These are phyloP conservation scores for Glossosoma conforme DNA, from an alignment of 1,140 invertebrate species.

Conservation along the genomic window DNA sequence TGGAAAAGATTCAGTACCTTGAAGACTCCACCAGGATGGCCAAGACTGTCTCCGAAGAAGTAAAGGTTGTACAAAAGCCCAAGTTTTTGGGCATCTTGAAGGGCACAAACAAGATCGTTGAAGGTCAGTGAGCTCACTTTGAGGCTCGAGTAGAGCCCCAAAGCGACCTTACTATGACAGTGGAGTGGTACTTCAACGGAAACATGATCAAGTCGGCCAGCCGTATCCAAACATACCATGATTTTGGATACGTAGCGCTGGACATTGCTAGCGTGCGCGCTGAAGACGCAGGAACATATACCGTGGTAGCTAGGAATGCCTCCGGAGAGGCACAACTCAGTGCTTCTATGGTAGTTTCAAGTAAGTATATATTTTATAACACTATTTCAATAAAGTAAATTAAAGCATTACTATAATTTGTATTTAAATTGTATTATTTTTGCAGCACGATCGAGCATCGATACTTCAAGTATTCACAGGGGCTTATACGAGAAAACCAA, in stretches of 20 bases:
- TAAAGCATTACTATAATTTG: too few relatives aligned
- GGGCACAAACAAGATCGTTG: conserved; percentile 89
- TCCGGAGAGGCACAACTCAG: conserved; percentile 78
- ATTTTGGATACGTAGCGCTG: conserved; percentile 92
- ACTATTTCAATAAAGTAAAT: not conserved
- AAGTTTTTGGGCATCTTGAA: conserved; percentile 82
- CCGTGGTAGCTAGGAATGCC: conserved; percentile 83
- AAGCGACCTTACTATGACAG: conserved; percentile 79
- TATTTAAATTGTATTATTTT: conserved; percentile 25
- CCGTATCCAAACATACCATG: conserved; percentile 86
- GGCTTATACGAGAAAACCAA: conserved; percentile 82
- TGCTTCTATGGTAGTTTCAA: conserved; percentile 81
- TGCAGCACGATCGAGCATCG: conserved; percentile 76
- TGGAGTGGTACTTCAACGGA: conserved; percentile 91
- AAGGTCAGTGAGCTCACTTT: conserved; percentile 94
- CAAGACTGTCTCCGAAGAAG: conserved; percentile 65
- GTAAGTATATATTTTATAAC: conserved; percentile 53
- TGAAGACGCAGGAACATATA: conserved; percentile 83
- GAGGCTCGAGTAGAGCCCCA: conserved; percentile 92
- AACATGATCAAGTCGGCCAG: conserved; percentile 77
- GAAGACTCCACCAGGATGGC: conserved; percentile 75
- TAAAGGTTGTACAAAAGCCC: conserved; percentile 69
- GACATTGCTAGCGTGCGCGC: conserved; percentile 85
- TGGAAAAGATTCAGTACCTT: conserved; percentile 83
- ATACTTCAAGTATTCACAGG: conserved; percentile 82